A percentile compares a stretch with the other conserved stretches of the same genome.
These are phyloP conservation scores for Bubalus kerabau DNA, from an alignment of 2,113 vertebrate genomes.

Conservation along the genomic window DNA sequence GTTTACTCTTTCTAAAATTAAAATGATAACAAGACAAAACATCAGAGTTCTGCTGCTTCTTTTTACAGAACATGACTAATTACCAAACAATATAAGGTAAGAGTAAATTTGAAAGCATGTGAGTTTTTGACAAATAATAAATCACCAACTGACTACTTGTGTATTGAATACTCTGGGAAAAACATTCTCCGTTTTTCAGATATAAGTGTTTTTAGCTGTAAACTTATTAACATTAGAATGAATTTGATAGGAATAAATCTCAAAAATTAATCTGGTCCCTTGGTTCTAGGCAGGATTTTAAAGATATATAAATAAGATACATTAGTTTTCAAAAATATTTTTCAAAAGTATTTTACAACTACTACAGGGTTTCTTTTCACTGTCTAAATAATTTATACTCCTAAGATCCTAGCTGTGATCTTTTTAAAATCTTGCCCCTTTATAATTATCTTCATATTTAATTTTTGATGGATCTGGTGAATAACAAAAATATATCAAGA, in stretches of 20 bases:
- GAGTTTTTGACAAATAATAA: neutral
- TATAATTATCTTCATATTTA: neutral
- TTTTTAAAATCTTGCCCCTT: neutral
- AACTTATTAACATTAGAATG: neutral
- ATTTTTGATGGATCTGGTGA: neutral
- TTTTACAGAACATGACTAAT: neutral
- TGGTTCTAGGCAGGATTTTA: neutral
- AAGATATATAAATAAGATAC: neutral
- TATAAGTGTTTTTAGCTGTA: neutral
- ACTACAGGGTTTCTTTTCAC: neutral
- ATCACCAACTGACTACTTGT: neutral
- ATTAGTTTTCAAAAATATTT: neutral
- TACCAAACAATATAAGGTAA: conserved; percentile 15
- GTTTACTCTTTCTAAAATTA: neutral
- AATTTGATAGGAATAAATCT: neutral
- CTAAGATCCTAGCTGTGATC: neutral
- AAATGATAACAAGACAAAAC: neutral
- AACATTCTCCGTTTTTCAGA: neutral
- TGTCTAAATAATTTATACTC: neutral
- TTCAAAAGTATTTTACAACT: neutral
- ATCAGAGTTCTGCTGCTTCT: neutral
- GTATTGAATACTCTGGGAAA: neutral
- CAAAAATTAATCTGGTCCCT: neutral
- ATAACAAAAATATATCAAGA: neutral
- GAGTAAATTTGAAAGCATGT: neutral